Evolutionary conservation across 2,797 vertebrate species (phyloP), one percentile per base, ranked within the genome.

Genomic region (Thalassophryne amazonica): DNA sequence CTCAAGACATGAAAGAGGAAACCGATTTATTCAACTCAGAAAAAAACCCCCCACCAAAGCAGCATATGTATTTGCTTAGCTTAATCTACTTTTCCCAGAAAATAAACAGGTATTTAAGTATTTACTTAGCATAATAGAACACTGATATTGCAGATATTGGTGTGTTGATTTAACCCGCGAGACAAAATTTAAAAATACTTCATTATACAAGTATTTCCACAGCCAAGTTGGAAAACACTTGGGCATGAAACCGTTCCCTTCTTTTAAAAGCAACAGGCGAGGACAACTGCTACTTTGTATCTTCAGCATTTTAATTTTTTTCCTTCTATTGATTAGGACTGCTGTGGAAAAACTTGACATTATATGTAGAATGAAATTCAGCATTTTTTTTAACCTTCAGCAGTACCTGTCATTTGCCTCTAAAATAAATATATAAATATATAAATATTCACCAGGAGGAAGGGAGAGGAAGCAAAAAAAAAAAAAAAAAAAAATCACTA

Each of bases 351-450:
- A 85, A 84, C 63, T 80, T 84, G 77, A 86, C 75, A 83, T 87
- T 88, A 88, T 66, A 72, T 64, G 71, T 66, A 52, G 62, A 60
- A 76, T 89, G 84, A 91, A 90, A 89, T 88, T 90, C 89, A 90
- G 88, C 90, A 83, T 81, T 89, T 89, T 89, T n/a, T 89, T 88
- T 88, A 90, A 92, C 88, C 88, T 90, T 90, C 89, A 88, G 78
- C 80, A 67, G 81, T 72, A 86, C 87, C 88, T 87, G 88, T 88
- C 85, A 88, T 87, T 87, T 54, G 63, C 81, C 83, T 87, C 83
- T 82, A 69, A 89, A 90, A 90, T 89, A 90, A 88, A 86, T 91
- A 88, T 89, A 90, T 88, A 86, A 86, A 77, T 75, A 76, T 58
- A 81, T 88, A 86, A 86, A 77, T 75, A 76, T 58, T 81, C 55